These are phyloP conservation scores for Caradrina kadenii DNA, from an alignment of 2,888 invertebrate genomes.

Conservation along the genomic window DNA sequence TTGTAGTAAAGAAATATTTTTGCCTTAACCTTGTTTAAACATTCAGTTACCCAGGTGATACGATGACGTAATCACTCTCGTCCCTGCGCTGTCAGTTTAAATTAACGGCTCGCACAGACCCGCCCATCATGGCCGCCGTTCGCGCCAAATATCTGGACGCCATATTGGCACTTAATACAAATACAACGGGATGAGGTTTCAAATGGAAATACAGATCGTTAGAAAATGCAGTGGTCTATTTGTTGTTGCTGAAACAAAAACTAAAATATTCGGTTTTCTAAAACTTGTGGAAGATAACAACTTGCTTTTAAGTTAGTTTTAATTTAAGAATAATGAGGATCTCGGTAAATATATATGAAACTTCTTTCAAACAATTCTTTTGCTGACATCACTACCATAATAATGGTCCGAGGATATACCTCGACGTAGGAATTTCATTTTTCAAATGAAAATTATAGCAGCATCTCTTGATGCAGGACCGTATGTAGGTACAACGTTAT, in stretches of 20 bases:
- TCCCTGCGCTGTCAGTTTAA: constrained; percentile 39
- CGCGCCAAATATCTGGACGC: constrained; percentile 40
- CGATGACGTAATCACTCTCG: constrained; percentile 34
- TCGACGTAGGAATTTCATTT: neutral
- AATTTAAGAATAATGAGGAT: neutral
- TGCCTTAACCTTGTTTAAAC: constrained; percentile 5
- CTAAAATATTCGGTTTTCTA: neutral
- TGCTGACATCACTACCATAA: neutral
- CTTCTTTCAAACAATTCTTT: neutral
- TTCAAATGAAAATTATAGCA: neutral
- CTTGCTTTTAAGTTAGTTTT: neutral
- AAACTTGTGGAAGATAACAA: neutral
- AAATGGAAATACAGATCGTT: constrained; percentile 32
- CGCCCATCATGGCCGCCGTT: constrained; percentile 57
- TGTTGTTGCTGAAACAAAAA: constrained; percentile 1
- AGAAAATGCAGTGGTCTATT: constrained; percentile 7
- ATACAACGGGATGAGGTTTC: constrained; percentile 27
- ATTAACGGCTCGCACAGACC: constrained; percentile 43
- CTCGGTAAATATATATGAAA: neutral
- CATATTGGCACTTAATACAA: constrained; percentile 42
- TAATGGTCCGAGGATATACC: neutral
- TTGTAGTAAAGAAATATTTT: neutral
- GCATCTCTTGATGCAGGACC: neutral
- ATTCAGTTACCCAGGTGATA: constrained; percentile 22
- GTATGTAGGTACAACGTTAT: neutral